A percentile compares a stretch with the other conserved stretches of the same genome.
Evolutionary conservation across 2,888 invertebrate genomes (phyloP).

Genomic region (Lottia scabra): DNA sequence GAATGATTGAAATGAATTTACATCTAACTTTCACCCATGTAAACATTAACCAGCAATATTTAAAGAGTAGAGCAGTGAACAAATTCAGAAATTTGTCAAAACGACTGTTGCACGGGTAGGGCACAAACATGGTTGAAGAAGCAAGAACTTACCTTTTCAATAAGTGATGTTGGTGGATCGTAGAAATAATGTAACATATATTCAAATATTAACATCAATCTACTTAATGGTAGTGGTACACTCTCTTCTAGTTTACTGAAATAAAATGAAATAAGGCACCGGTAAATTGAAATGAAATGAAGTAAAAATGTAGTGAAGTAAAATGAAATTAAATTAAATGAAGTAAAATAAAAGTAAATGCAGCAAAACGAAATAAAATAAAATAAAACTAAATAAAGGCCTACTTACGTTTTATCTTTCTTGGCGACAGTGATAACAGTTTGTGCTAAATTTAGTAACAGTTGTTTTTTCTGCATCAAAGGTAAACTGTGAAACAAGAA

Average conservation of each 20-base stretch:
- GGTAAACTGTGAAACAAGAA: conserved; percentile 95
- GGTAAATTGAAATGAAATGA: neutral
- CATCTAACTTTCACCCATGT: no score
- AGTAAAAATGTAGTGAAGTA: neutral
- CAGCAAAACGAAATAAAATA: neutral
- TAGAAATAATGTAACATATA: conserved; percentile 96
- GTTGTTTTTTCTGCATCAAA: conserved; percentile 95
- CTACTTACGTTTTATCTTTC: conserved; percentile 46
- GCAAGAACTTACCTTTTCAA: conserved; percentile 64
- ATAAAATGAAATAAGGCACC: conserved; percentile 13
- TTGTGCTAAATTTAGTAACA: conserved; percentile 76
- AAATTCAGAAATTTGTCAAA: no score
- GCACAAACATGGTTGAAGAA: no score
- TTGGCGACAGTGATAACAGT: conserved; percentile 56
- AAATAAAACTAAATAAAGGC: no score
- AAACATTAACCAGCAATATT: no score
- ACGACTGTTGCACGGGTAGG: no score
- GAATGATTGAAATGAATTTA: no score
- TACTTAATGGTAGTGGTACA: conserved; percentile 70
- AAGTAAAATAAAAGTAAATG: neutral
- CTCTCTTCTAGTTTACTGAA: conserved; percentile 50
- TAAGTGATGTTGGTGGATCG: conserved; percentile 78
- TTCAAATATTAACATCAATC: conserved; percentile 88
- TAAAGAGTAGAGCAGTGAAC: no score
- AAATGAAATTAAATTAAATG: neutral